These are phyloP conservation scores for Drosophila monieri DNA, from an alignment of 2,888 invertebrate species.

Conservation along the genomic window DNA sequence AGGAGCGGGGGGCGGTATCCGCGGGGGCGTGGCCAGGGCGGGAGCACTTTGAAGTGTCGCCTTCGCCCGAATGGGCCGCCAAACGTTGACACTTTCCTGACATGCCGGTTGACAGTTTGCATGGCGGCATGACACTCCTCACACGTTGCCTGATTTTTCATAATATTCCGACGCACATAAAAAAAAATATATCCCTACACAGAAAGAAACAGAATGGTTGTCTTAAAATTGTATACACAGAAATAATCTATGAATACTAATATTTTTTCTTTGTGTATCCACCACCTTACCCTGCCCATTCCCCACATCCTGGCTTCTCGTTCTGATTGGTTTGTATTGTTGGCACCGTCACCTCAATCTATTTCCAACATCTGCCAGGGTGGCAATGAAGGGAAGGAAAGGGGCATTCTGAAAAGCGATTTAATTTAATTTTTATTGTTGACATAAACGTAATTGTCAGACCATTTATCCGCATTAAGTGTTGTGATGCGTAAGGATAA, in stretches of 20 bases:
- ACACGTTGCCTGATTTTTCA: conserved; percentile 52
- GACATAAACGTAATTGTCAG: conserved; percentile 82
- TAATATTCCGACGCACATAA: conserved; percentile 28
- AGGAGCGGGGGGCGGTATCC: conserved; percentile 11
- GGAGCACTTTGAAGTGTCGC: conserved; percentile 65
- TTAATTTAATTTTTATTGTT: conserved; percentile 79
- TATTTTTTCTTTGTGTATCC: not conserved
- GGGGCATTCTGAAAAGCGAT: conserved; percentile 71
- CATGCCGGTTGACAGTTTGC: conserved; percentile 72
- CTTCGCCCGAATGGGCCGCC: conserved; percentile 49
- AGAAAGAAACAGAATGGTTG: not conserved
- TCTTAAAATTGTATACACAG: no score
- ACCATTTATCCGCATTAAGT: conserved; percentile 83
- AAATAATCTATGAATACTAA: no score
- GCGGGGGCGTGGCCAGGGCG: conserved; percentile 13
- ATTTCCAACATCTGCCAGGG: conserved; percentile 67
- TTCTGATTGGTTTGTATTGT: conserved; percentile 59
- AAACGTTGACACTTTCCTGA: conserved; percentile 74
- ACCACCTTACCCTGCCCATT: not conserved
- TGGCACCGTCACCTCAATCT: conserved; percentile 52
- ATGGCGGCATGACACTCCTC: conserved; percentile 69
- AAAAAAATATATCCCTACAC: conserved; percentile 5
- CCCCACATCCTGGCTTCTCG: conserved; percentile 7
- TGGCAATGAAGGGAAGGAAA: conserved; percentile 16
- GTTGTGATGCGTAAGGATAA: conserved; percentile 75